phyloP scores from a whole-genome alignment of 2,888 invertebrate species.

The Maniola hyperantus region DNA sequence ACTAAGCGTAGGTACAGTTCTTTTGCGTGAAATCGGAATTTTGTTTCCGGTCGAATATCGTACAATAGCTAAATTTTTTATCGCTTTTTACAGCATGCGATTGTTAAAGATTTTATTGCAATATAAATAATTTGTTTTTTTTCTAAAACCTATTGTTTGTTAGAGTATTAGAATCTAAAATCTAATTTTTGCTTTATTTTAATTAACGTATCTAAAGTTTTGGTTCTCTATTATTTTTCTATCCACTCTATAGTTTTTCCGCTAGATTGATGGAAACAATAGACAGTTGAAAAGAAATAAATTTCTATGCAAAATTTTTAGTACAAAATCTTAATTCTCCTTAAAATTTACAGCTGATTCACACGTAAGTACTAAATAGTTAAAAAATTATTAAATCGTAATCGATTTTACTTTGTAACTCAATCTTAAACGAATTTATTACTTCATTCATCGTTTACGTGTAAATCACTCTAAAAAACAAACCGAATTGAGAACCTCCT shows the following conservation, averaged over 20 bases:
- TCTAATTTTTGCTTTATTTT: constrained; percentile 13
- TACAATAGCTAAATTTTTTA: constrained; percentile 5
- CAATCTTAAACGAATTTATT: too few relatives aligned
- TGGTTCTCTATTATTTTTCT: not conserved
- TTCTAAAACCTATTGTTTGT: constrained; percentile 17
- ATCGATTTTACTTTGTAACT: too few relatives aligned
- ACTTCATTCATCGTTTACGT: too few relatives aligned
- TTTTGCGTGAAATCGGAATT: constrained; percentile 30
- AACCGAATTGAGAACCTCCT: too few relatives aligned
- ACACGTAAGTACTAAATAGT: too few relatives aligned
- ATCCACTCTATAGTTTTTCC: not conserved
- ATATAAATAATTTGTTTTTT: not conserved
- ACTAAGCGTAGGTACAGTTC: too few relatives aligned
- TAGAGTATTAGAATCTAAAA: constrained; percentile 11
- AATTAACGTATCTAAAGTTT: not conserved
- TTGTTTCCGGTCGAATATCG: constrained; percentile 19
- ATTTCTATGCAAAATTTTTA: too few relatives aligned
- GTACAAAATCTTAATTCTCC: too few relatives aligned
- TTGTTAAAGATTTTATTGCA: not conserved
- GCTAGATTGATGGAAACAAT: not conserved
- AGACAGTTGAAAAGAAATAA: not conserved
- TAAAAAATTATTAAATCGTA: too few relatives aligned
- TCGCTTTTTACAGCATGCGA: constrained; percentile 15
- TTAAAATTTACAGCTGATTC: too few relatives aligned
- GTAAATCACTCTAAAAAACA: too few relatives aligned